Evolutionary conservation across 2,888 invertebrate species (phyloP).

Genomic region (Coecobrya sp.): DNA sequence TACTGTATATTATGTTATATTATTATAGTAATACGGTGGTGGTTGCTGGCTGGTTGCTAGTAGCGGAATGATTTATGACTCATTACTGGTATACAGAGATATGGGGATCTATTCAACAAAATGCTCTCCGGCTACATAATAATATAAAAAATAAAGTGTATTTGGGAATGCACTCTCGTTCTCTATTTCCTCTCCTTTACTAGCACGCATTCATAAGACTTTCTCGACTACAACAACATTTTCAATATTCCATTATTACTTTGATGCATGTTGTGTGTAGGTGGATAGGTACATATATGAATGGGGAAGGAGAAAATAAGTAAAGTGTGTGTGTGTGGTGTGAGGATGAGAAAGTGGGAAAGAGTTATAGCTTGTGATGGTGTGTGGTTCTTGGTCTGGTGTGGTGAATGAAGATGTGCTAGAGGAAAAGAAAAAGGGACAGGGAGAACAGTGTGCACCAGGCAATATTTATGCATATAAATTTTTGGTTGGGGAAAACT

Average conservation of each 20-base stretch:
- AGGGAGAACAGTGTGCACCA: not conserved
- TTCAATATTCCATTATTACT: slow-evolving; percentile 52
- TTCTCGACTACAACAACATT: slow-evolving; percentile 24
- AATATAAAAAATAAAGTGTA: slow-evolving; percentile 28
- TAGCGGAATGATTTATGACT: slow-evolving; percentile 84
- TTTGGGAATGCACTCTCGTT: not conserved
- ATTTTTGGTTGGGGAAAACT: slow-evolving; percentile 44
- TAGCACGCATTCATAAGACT: not conserved
- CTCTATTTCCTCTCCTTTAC: not conserved
- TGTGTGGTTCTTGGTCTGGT: slow-evolving; percentile 1
- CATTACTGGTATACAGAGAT: slow-evolving; percentile 81
- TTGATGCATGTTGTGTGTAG: slow-evolving; percentile 37
- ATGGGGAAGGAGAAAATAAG: slow-evolving; percentile 18
- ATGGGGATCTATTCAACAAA: slow-evolving; percentile 81
- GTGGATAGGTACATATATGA: slow-evolving; percentile 16
- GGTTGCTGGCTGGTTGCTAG: slow-evolving; percentile 34
- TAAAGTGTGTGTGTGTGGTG: slow-evolving; percentile 32
- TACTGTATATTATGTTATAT: not conserved
- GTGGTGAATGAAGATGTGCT: slow-evolving; percentile 44
- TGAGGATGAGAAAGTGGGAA: slow-evolving; percentile 40
- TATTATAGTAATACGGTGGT: not conserved
- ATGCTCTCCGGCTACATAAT: slow-evolving; percentile 36
- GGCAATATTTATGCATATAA: slow-evolving; percentile 49
- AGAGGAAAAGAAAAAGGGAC: not conserved
- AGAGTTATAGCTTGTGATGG: slow-evolving; percentile 36